Conservation (phyloP, 2,888 invertebrate species). For the Acronicta psi region DNA sequence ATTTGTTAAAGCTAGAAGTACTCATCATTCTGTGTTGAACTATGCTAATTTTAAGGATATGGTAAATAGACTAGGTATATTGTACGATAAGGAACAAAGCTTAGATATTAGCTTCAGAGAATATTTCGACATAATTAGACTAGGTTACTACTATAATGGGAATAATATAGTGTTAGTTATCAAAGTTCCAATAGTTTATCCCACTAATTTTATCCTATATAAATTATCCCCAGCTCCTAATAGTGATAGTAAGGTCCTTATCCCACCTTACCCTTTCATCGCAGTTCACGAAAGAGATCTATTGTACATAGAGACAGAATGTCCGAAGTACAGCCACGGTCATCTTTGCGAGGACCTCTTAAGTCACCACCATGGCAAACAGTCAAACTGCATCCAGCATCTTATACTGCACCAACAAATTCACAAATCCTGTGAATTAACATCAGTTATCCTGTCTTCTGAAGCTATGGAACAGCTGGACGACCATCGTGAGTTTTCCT, state of each 20-base stretch:
- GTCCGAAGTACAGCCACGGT: background rate
- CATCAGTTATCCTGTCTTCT: no score
- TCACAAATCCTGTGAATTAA: no score
- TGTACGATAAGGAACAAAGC: background rate
- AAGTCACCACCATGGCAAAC: no score
- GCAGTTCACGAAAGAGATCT: background rate
- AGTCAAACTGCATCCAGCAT: background rate
- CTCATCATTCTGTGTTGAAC: no score
- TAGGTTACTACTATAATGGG: slow-evolving; percentile 1
- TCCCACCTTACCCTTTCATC: background rate
- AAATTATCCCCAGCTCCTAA: background rate
- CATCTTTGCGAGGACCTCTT: background rate
- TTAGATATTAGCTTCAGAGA: background rate
- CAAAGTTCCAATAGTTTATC: background rate
- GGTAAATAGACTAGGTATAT: background rate
- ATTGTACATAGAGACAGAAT: slow-evolving; percentile 1
- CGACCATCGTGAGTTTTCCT: no score
- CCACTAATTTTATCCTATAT: background rate
- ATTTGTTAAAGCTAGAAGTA: background rate
- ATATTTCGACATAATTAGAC: slow-evolving; percentile 1
- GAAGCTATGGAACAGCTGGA: no score
- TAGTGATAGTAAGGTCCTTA: background rate
- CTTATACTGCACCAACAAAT: no score
- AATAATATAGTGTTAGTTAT: background rate
- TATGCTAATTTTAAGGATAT: no score